Evolutionary conservation across 2,888 invertebrate genomes (phyloP), one percentile per base, ranked within the genome.

Genomic region (Homarus gammarus): DNA sequence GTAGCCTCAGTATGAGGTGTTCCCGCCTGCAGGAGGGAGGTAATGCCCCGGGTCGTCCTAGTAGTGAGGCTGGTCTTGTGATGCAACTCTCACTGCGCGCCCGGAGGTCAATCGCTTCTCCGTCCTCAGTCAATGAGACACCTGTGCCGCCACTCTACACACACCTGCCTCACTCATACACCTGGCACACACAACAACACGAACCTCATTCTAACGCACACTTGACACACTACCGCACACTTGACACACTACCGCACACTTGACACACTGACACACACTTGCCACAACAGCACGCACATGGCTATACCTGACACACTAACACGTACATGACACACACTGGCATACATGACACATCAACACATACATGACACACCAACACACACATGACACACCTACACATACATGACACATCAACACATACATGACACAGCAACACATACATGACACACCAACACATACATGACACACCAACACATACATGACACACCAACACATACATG

Each of bases 61-160:
- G 44, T 77, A 85, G 75, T 77, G 85, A 85, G 85, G 85, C 85
- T 64, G 40, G 36, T n/a, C 83, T 72, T 31, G 77, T 85, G 85
- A 85, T 77, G 85, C 85, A 85, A 79, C 86, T 49, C 51, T 75
- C 36, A 75, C 75, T 75, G 75, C 73, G 61, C 70, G 79, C 38
- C 44, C 78, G 51, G 51, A 86, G 86, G 86, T 86, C 79, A 79
- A 79, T 86, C 79, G 70, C 79, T 70, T 78, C 87, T 31, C 79
- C 79, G 77, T 70, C 83, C 36, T 49, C 36, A 87, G 75, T 75
- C 87, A 87, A 68, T 82, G 82, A 49, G 44, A 87, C 87, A 82
- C 82, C 82, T 75, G 68, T 51, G 51, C 79, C 22, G 27, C 51
- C 18, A 64, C 27, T 40, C 27, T 38, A 40, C 70, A 84, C 72